Percentiles rank a stretch among this genome's conserved stretches.
These are phyloP conservation scores for Aphrocallistes beatrix DNA, from an alignment of 37 sponge, comb jelly and placozoan genomes.

Conservation along the genomic window DNA sequence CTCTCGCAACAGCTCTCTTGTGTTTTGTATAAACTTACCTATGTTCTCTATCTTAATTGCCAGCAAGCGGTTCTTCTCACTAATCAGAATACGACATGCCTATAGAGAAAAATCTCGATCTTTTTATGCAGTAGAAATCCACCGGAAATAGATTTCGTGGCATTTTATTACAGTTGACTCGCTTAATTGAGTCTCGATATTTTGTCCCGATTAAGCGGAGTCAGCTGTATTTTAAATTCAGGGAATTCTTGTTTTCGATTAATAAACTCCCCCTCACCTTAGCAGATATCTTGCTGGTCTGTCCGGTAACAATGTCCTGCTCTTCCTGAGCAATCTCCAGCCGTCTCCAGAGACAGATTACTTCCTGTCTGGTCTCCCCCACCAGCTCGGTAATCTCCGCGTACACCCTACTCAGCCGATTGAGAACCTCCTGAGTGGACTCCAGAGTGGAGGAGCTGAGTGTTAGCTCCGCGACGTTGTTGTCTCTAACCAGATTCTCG, in stretches of 20 bases:
- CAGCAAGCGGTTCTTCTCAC: slow-evolving; percentile 18
- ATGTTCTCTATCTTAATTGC: not conserved
- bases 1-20: not conserved
- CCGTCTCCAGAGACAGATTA: not conserved
- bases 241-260: too few species aligned
- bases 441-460: not conserved
- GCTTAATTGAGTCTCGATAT: too few species aligned
- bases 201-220: too few species aligned
- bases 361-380: not conserved
- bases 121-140: too few species aligned
- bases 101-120: too few species aligned
- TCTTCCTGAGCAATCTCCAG: not conserved
- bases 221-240: too few species aligned
- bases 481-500: not conserved
- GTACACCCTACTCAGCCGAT: not conserved
- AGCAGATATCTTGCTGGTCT: not conserved
- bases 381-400: not conserved
- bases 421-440: not conserved
- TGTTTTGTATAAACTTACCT: not conserved
- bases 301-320: not conserved
- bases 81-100: not conserved
- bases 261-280: too few species aligned
- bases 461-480: not conserved
- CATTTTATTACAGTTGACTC: too few species aligned
- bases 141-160: too few species aligned